Conservation (phyloP, 2,797 vertebrate genomes). For the Clangula hyemalis region DNA sequence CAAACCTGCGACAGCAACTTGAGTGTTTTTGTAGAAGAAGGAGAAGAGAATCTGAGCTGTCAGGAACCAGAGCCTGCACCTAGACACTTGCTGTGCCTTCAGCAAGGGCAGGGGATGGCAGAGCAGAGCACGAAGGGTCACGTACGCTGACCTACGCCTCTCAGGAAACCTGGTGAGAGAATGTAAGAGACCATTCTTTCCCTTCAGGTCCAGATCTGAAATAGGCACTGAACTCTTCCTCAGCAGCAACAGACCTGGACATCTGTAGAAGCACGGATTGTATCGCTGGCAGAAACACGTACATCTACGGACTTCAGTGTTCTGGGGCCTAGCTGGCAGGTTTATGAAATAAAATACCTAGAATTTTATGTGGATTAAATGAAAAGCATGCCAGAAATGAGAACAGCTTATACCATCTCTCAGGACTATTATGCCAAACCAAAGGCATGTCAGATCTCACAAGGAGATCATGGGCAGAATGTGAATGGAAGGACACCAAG, state of each 20-base stretch:
- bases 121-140: neutral
- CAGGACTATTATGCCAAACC: neutral
- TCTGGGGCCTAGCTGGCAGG: neutral
- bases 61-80: neutral
- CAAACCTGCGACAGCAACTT: neutral
- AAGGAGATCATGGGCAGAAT: neutral
- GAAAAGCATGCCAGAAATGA: neutral
- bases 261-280: neutral
- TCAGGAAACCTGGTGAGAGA: accelerated
- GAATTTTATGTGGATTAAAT: neutral
- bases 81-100: neutral
- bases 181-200: neutral
- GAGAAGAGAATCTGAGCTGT: neutral
- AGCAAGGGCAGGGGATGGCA: neutral
- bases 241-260: neutral
- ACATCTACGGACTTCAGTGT: neutral
- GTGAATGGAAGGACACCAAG: neutral
- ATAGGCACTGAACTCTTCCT: neutral
- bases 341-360: neutral
- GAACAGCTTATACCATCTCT: neutral
- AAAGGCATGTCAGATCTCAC: neutral
- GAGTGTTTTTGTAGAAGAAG: neutral
- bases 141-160: neutral
- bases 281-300: neutral
- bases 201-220: neutral